Base-by-base conservation (phyloP, 2,113 vertebrate species). In the Progne subis region DNA sequence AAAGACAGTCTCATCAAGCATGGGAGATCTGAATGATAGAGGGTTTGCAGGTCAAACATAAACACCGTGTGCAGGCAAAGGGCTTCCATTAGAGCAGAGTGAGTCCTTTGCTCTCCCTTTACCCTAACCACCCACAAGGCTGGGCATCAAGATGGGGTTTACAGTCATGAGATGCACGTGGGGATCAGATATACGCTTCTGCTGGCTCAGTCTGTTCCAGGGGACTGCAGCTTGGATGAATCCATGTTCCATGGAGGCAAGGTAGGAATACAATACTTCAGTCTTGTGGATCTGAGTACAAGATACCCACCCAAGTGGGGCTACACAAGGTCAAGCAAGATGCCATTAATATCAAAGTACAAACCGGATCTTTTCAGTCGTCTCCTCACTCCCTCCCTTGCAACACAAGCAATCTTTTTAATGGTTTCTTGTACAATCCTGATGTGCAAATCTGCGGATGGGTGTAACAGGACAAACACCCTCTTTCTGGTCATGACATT, bases 361-460 rank as follows among this genome's bases (percentile, higher is more conserved):
- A 88, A 86, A 90, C 21, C 0, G 0, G 12, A 75, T 80, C 50
- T 93, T 95, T 95, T 86, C 71, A 49, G 39, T 59, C 34, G 37
- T 7, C 29, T 94, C 26, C 23, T 31, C 61, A 26, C 44, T 91
- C 70, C 53, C 67, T 92, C n/a, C 74, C 77, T 95, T 95, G 89
- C 95, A 95, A 95, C 82, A 93, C 47, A 41, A 88, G 71, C 76
- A 88, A 83, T 90, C 47, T 94, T 88, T 92, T 74, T 52, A 93
- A 96, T 91, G 39, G 41, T 94, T 92, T 95, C 91, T 92, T 89
- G 19, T 84, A 95, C 39, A 91, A 55, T 53, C 88, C 14, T 59
- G 74, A 86, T 47, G 47, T 47, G 52, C 68, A 81, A 86, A 88
- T n/a, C 37, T 77, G 10, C 64, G 53, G 55, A 77, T 55, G 8